Conservation (phyloP, 2,888 invertebrate species). For the Drosophila mimetica region DNA sequence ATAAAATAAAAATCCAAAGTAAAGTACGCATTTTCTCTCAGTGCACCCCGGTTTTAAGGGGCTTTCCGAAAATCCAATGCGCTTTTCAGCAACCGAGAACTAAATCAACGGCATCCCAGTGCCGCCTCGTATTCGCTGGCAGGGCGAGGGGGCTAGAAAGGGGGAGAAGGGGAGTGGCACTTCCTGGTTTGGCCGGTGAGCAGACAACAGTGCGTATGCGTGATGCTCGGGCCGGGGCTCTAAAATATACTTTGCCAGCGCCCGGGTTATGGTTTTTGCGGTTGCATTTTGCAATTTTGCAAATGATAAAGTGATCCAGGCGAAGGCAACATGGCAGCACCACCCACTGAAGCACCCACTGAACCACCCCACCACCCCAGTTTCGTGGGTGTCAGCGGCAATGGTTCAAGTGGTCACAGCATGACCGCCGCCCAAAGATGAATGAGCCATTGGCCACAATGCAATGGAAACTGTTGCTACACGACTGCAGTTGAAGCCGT, state of each 20-base stretch:
- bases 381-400: constrained; percentile 46
- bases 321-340: constrained; percentile 8
- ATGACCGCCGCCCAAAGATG: constrained; percentile 70
- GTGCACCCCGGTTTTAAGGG: constrained; percentile 14
- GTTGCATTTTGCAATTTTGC: constrained; percentile 79
- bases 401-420: constrained; percentile 71
- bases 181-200: constrained; percentile 54
- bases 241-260: constrained; percentile 72
- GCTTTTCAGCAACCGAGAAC: constrained; percentile 59
- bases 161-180: constrained; percentile 31
- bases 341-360: not conserved
- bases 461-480: constrained; percentile 52
- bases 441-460: constrained; percentile 66
- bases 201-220: constrained; percentile 64
- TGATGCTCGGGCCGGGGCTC: constrained; percentile 43
- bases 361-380: not conserved
- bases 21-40: constrained; percentile 8
- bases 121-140: constrained; percentile 40
- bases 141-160: not conserved
- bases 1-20: not conserved
- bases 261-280: constrained; percentile 77
- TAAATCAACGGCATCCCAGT: constrained; percentile 64
- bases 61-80: constrained; percentile 59
- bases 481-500: constrained; percentile 35
- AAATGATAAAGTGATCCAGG: constrained; percentile 76